A percentile compares a stretch with the other conserved stretches of the same genome.
phyloP scores from a whole-genome alignment of 1,140 invertebrate genomes.

The Caenorhabditis inopinata region DNA sequence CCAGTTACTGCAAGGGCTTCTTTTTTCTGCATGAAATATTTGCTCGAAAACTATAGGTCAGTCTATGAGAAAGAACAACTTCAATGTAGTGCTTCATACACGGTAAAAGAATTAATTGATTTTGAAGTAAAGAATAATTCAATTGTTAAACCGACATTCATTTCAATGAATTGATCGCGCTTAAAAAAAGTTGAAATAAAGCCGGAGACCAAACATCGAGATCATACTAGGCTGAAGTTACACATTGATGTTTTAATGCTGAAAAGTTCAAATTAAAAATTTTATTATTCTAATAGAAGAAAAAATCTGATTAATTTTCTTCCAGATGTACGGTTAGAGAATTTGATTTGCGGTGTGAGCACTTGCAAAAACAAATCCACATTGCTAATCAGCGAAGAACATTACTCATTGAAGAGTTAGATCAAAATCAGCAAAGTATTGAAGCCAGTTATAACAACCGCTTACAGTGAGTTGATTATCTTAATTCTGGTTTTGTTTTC shows the following conservation, averaged over 20 bases:
- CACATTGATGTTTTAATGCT: too few species aligned
- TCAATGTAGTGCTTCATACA: too few species aligned
- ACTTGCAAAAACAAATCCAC: conserved; percentile 42
- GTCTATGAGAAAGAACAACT: neutral
- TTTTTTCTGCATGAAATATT: conserved; percentile 21
- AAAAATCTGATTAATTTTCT: neutral
- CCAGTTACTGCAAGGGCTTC: neutral
- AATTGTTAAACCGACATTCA: too few species aligned
- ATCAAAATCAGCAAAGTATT: conserved; percentile 44
- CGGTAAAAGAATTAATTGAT: too few species aligned
- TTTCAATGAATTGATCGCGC: too few species aligned
- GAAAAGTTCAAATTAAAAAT: too few species aligned
- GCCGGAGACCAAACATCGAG: too few species aligned
- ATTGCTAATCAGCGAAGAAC: conserved; percentile 42
- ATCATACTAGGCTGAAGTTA: too few species aligned
- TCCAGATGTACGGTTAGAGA: conserved; percentile 41
- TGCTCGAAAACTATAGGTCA: conserved; percentile 11
- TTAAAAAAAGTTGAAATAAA: too few species aligned
- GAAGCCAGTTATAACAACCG: conserved; percentile 45
- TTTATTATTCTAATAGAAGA: too few species aligned
- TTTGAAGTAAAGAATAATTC: too few species aligned
- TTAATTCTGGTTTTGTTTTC: neutral
- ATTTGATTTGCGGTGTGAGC: conserved; percentile 16
- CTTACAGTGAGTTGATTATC: conserved; percentile 18
- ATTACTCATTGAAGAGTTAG: conserved; percentile 43